A percentile compares a stretch with the other conserved stretches of the same genome.
Conservation (phyloP, 2,888 invertebrate genomes). For the Cheilosia vernalis region DNA sequence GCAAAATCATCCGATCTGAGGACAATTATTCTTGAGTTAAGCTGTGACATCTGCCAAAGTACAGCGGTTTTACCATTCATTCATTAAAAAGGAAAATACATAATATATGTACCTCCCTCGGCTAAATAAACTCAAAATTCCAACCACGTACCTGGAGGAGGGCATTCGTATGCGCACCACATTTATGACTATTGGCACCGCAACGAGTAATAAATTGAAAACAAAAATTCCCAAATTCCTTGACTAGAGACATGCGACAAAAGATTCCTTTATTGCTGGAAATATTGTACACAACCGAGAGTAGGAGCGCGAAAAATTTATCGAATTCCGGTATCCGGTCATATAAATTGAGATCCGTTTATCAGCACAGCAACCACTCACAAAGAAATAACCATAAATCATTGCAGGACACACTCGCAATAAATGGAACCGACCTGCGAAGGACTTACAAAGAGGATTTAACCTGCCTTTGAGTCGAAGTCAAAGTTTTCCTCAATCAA, state of each 20-base stretch:
- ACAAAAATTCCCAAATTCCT: conserved; percentile 9
- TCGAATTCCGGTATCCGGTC: conserved; percentile 50
- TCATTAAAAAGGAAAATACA: not conserved
- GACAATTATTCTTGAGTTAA: too few relatives aligned
- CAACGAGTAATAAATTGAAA: conserved; percentile 39
- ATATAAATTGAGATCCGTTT: conserved; percentile 25
- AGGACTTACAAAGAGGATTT: conserved; percentile 32
- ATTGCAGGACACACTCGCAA: conserved; percentile 16
- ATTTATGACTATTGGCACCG: conserved; percentile 51
- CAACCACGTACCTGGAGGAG: conserved; percentile 50
- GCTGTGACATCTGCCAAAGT: too few relatives aligned
- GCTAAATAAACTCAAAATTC: conserved; percentile 27
- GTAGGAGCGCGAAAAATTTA: conserved; percentile 45
- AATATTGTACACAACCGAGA: conserved; percentile 30
- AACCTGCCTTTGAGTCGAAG: conserved; percentile 1
- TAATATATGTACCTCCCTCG: not conserved
- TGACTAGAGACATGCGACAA: conserved; percentile 40
- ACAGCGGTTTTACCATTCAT: too few relatives aligned
- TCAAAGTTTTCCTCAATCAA: conserved; percentile 8
- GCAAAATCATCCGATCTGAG: too few relatives aligned
- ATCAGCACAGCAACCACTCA: conserved; percentile 37
- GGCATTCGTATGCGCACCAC: conserved; percentile 20
- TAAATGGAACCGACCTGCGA: conserved; percentile 18
- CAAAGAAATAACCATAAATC: conserved; percentile 69
- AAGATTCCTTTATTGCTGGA: conserved; percentile 23